Percentiles rank a stretch among this genome's conserved stretches.
These are phyloP conservation scores for Chelon labrosus DNA, from an alignment of 2,797 vertebrate species.

Conservation along the genomic window DNA sequence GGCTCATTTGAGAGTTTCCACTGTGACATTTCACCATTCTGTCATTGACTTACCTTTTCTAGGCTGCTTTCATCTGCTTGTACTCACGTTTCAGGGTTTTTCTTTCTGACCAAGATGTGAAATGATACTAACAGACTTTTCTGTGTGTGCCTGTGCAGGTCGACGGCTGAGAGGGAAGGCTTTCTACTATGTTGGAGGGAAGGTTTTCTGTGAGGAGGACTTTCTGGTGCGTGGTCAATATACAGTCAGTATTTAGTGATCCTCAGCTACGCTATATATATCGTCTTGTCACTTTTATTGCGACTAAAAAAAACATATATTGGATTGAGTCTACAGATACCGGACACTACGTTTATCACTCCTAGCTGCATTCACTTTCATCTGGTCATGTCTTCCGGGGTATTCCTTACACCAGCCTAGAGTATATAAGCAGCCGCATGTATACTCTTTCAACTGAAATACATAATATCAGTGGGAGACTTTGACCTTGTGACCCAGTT, in stretches of 20 bases:
- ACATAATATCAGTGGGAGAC: slow-evolving; percentile 5
- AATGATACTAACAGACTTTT: slow-evolving; percentile 6
- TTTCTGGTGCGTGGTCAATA: slow-evolving; percentile 90
- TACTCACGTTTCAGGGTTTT: slow-evolving; percentile 18
- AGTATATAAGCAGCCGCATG: neutral
- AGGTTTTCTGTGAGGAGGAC: slow-evolving; percentile 98
- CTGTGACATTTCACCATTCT: slow-evolving; percentile 14
- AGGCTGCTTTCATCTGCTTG: slow-evolving; percentile 8
- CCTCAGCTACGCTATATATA: neutral
- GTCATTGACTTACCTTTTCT: slow-evolving; percentile 27
- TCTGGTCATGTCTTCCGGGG: neutral
- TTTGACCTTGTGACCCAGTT: slow-evolving; percentile 48
- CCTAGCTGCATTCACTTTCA: neutral
- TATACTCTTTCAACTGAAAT: slow-evolving; percentile 15
- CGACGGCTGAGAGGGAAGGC: slow-evolving; percentile 95
- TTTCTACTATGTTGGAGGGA: slow-evolving; percentile 98
- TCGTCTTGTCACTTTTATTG: slow-evolving; percentile 8
- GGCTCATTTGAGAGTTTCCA: slow-evolving; percentile 47
- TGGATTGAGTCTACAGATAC: neutral
- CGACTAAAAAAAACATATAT: neutral
- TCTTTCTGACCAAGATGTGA: neutral
- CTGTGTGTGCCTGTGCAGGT: slow-evolving; percentile 81
- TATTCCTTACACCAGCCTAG: neutral
- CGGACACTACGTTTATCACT: neutral
- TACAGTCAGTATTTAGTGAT: slow-evolving; percentile 9